Evolutionary conservation across 1,140 invertebrate species (phyloP).

Genomic region (Bradysia coprophila): DNA sequence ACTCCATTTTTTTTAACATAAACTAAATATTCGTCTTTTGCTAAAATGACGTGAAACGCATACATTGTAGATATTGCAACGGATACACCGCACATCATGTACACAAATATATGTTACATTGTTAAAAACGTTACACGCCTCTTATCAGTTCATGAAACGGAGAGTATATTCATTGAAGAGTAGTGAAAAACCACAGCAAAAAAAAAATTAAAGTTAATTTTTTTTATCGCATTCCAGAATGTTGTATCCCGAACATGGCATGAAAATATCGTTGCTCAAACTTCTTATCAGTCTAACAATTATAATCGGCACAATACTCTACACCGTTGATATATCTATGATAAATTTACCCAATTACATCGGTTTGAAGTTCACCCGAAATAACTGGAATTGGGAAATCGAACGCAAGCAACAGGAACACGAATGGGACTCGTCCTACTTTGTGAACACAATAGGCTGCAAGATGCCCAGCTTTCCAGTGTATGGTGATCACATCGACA

Average conservation of each 20-base stretch:
- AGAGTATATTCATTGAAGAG: too few relatives aligned
- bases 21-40: too few relatives aligned
- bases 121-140: too few relatives aligned
- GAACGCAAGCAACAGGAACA: not conserved
- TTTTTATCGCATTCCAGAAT: not conserved
- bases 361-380: not conserved
- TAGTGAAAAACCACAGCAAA: too few relatives aligned
- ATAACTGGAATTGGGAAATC: not conserved
- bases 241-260: not conserved
- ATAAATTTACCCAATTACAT: not conserved
- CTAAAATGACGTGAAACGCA: too few relatives aligned
- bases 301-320: not conserved
- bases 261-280: not conserved
- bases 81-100: too few relatives aligned
- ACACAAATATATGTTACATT: too few relatives aligned
- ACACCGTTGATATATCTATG: not conserved
- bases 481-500: constrained; percentile 34
- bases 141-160: too few relatives aligned
- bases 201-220: not conserved
- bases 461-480: constrained; percentile 59
- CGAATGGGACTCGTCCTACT: constrained; percentile 17
- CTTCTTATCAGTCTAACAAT: not conserved
- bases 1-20: too few relatives aligned
- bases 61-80: too few relatives aligned
- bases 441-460: constrained; percentile 57